Conservation (phyloP, 2,797 vertebrate species). For the Rousettus madagascariensis region DNA sequence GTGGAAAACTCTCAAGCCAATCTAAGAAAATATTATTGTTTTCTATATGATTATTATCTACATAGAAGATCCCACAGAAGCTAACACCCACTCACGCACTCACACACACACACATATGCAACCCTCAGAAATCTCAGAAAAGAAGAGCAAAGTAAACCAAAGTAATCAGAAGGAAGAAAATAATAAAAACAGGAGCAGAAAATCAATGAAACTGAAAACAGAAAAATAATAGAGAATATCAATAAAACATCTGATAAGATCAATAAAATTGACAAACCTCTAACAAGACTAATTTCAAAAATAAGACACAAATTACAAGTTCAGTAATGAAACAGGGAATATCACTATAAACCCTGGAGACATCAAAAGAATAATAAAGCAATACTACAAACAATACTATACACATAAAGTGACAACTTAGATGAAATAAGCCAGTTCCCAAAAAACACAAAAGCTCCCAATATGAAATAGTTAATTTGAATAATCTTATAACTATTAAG, state of each 20-base stretch:
- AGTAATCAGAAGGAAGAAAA: background rate
- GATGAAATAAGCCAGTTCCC: background rate
- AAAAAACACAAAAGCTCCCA: background rate
- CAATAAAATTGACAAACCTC: background rate
- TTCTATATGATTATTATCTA: too few species aligned
- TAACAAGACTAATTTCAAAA: background rate
- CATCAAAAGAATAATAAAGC: background rate
- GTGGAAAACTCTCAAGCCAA: background rate
- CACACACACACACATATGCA: too few species aligned
- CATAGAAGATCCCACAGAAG: too few species aligned
- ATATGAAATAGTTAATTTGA: background rate
- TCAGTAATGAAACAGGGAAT: background rate
- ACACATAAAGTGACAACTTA: background rate
- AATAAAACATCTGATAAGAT: background rate
- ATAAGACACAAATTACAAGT: background rate
- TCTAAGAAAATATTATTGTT: background rate
- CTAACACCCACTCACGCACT: too few species aligned
- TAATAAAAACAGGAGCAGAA: background rate
- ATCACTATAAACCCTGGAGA: background rate
- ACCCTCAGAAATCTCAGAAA: background rate
- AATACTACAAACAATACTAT: background rate
- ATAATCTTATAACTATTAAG: background rate
- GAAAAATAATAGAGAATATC: background rate
- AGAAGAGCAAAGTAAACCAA: background rate
- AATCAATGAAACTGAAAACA: background rate